Conservation (phyloP, 1,140 invertebrate species). For the Trichonephila clavipes region DNA sequence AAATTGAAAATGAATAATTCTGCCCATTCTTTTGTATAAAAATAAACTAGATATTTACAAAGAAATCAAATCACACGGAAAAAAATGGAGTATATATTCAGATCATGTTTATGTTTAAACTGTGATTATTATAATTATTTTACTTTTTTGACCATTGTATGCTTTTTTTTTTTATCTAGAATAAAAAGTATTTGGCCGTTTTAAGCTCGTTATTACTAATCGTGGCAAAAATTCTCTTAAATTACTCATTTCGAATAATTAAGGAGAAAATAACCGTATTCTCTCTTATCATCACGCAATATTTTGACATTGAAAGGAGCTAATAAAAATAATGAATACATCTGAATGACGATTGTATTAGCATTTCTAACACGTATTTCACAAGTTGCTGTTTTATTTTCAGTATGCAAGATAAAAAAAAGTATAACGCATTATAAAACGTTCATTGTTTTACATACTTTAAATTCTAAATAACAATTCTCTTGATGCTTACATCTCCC, state of each 20-base stretch:
- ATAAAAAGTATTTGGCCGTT: not conserved
- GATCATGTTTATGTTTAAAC: not conserved
- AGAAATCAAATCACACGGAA: not conserved
- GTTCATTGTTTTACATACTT: too few relatives aligned
- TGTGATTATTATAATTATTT: not conserved
- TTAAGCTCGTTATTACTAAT: not conserved
- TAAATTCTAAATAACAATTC: too few relatives aligned
- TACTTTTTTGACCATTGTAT: not conserved
- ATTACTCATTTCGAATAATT: not conserved
- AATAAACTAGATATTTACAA: not conserved
- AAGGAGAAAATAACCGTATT: not conserved
- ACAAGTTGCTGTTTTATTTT: too few relatives aligned
- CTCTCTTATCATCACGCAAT: not conserved
- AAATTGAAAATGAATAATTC: not conserved
- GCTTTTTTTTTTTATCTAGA: not conserved
- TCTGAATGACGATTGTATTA: too few relatives aligned
- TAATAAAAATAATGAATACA: too few relatives aligned
- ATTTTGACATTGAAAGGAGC: too few relatives aligned
- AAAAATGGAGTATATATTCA: not conserved
- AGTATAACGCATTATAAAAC: too few relatives aligned
- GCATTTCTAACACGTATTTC: too few relatives aligned
- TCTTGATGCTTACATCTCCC: too few relatives aligned
- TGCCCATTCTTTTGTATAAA: not conserved
- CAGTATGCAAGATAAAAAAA: too few relatives aligned
- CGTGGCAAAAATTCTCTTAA: not conserved